Evolutionary conservation across 1,140 invertebrate genomes (phyloP), one percentile per base, ranked within the genome.

Genomic region (Triops cancriformis): DNA sequence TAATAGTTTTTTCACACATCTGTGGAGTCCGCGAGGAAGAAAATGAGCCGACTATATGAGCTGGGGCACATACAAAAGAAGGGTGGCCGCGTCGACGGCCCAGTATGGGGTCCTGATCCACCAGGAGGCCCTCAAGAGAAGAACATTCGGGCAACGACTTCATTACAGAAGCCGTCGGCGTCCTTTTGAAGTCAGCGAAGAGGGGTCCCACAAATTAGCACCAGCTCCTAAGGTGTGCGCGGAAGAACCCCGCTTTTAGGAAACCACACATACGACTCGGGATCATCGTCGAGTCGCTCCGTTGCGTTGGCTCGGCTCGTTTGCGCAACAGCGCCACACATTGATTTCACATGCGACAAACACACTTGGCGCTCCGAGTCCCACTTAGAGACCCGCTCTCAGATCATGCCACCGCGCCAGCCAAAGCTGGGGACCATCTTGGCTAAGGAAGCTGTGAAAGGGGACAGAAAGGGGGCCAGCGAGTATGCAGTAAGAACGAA

Each of bases 161-260:
- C 51, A 64, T 64, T 64, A 64, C 51, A 23, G 51, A 64, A 64
- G 51, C 51, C 51, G 51, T 64, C 51, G 51, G 51, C 51, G 14
- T 64, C 51, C 31, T 64, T 64, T 64, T 64, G 51, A 64, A 64
- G 51, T 64, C 51, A 64, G 23, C 51, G 10, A 10, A 64, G 18
- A 64, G 51, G 51, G 7, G 2, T 7, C 51, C 51, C 51, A 64
- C 51, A 64, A 64, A 64, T 64, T 64, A 64, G 51, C 51, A 64
- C 51, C 51, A 64, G 51, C 51, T 64, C 51, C 51, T 64, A 18
- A 64, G 51, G 51, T 64, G 51, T 14, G 51, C 14, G 51, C 1
- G 31, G 31, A 37, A 37, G n/a, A n/a, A n/a, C n/a, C n/a, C n/a
- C n/a, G n/a, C n/a, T n/a, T n/a, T n/a, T n/a, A n/a, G n/a, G n/a